phyloP scores from a whole-genome alignment of 2,888 invertebrate genomes.

The Drosophila picticornis region DNA sequence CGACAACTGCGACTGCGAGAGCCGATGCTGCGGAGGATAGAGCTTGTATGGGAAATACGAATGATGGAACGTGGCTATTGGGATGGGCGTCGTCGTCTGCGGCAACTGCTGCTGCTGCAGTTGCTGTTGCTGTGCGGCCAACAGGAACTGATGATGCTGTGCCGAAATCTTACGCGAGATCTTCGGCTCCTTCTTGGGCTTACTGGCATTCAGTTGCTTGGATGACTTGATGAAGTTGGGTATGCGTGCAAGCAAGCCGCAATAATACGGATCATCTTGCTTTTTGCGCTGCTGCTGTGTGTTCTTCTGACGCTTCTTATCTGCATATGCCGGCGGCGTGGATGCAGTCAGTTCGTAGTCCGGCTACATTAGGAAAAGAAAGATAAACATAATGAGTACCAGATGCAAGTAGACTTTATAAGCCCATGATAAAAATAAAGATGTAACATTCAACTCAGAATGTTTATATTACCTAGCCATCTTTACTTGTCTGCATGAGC shows the following conservation, averaged over 20 bases:
- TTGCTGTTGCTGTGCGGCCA: conserved; percentile 51
- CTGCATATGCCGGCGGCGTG: conserved; percentile 65
- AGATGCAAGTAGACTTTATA: neutral
- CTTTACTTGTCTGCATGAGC: neutral
- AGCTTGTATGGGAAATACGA: conserved; percentile 83
- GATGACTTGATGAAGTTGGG: conserved; percentile 89
- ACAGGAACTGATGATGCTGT: conserved; percentile 75
- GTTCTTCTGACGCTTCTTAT: conserved; percentile 73
- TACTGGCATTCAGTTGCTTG: conserved; percentile 67
- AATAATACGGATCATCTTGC: conserved; percentile 90
- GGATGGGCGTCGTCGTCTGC: conserved; percentile 81
- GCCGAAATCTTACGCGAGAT: conserved; percentile 84
- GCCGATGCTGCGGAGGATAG: conserved; percentile 83
- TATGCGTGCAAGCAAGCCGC: conserved; percentile 89
- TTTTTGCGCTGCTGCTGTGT: conserved; percentile 81
- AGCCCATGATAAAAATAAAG: neutral
- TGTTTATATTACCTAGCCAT: neutral
- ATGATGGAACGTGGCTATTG: conserved; percentile 84
- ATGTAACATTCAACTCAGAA: neutral
- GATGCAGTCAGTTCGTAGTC: conserved; percentile 81
- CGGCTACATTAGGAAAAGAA: conserved; percentile 64
- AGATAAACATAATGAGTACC: neutral
- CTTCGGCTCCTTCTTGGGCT: conserved; percentile 81
- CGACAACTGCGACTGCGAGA: conserved; percentile 84
- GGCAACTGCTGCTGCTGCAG: conserved; percentile 52